A percentile compares a stretch with the other conserved stretches of the same genome.
These are phyloP conservation scores for Drosophila azteca DNA, from an alignment of 1,140 invertebrate genomes.

Conservation along the genomic window DNA sequence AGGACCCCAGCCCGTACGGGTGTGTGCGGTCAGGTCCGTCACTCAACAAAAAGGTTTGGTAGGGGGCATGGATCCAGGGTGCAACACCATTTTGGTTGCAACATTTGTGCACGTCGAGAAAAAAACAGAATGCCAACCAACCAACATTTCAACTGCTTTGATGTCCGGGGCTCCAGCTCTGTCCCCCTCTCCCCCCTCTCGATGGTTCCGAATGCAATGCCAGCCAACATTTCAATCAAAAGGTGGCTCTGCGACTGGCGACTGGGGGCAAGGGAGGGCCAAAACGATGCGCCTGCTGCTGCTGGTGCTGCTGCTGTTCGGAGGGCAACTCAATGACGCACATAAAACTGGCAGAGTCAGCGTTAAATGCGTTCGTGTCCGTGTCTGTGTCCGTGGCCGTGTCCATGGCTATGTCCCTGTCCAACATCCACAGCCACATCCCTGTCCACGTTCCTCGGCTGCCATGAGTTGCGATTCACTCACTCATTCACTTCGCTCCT, in stretches of 20 bases:
- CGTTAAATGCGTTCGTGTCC: slow-evolving; percentile 77
- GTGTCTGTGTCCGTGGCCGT: slow-evolving; percentile 42
- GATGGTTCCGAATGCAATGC: slow-evolving; percentile 29
- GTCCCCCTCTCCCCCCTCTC: no score
- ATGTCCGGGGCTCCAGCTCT: slow-evolving; percentile 20
- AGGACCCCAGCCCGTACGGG: not conserved
- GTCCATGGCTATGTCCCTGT: slow-evolving; percentile 28
- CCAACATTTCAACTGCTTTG: slow-evolving; percentile 69
- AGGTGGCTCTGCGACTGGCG: slow-evolving; percentile 27
- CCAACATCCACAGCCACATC: slow-evolving; percentile 6
- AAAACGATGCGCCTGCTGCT: slow-evolving; percentile 7
- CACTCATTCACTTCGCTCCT: slow-evolving; percentile 38
- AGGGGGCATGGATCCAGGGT: slow-evolving; percentile 2
- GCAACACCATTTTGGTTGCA: slow-evolving; percentile 66
- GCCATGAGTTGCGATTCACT: slow-evolving; percentile 48
- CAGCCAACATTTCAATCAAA: slow-evolving; percentile 80
- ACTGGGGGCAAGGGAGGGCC: slow-evolving; percentile 8
- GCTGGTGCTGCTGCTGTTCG: not conserved
- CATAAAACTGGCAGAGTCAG: slow-evolving; percentile 74
- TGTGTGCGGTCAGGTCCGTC: slow-evolving; percentile 4
- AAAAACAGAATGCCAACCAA: slow-evolving; percentile 62
- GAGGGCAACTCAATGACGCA: slow-evolving; percentile 61
- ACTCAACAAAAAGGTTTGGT: not conserved
- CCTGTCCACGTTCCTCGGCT: slow-evolving; percentile 18
- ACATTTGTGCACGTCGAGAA: slow-evolving; percentile 43